Percentiles rank a stretch among this genome's conserved stretches.
phyloP scores from a whole-genome alignment of 2,888 invertebrate species.

The Tupiocoris notatus region DNA sequence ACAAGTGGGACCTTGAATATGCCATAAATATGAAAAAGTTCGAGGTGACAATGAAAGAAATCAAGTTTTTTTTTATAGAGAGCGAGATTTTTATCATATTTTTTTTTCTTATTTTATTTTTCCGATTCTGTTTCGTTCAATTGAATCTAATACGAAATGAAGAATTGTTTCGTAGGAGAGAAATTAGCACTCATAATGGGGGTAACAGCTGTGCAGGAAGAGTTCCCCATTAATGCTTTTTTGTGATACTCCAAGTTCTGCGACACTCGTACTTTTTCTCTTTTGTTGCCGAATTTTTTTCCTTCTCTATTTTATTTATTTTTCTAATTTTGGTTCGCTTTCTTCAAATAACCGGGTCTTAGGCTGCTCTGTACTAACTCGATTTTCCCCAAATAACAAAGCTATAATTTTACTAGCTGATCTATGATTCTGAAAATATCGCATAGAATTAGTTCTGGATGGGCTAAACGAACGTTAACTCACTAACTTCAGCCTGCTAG shows the following conservation, averaged over 20 bases:
- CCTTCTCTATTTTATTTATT: background rate
- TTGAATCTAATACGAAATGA: slow-evolving; percentile 24
- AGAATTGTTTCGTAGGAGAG: slow-evolving; percentile 38
- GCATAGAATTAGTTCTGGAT: background rate
- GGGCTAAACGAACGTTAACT: background rate
- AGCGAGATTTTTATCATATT: background rate
- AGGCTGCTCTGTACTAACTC: background rate
- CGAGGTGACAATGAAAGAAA: slow-evolving; percentile 49
- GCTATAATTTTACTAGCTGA: background rate
- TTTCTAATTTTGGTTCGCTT: background rate
- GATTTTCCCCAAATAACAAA: background rate
- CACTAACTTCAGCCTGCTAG: background rate
- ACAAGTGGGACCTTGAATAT: slow-evolving; percentile 99
- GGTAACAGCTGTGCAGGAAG: slow-evolving; percentile 47
- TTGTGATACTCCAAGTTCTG: slow-evolving; percentile 34
- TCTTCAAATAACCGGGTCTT: background rate
- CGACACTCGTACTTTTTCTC: slow-evolving; percentile 35
- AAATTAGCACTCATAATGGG: slow-evolving; percentile 44
- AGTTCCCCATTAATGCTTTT: slow-evolving; percentile 45
- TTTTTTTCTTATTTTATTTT: too few relatives aligned
- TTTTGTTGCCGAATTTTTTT: slow-evolving; percentile 8
- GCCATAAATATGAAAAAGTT: slow-evolving; percentile 67
- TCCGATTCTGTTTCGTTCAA: slow-evolving; percentile 27
- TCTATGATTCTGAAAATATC: background rate
- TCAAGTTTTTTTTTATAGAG: slow-evolving; percentile 33